Base-by-base conservation (phyloP, 2,888 invertebrate species). In the Stenodema calcarata region DNA sequence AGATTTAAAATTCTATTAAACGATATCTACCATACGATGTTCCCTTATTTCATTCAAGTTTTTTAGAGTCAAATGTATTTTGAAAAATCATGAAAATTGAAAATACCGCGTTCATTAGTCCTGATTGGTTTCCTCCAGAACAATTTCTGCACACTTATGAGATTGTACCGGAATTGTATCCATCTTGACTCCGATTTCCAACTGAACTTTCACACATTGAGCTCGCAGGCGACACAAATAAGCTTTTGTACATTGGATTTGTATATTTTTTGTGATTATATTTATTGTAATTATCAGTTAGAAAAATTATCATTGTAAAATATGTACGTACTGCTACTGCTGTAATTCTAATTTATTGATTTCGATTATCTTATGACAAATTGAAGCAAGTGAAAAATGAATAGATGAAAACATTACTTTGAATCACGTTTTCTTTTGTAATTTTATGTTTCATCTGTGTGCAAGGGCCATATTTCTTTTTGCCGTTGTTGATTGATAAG, bases 251-350 rank as follows among this genome's bases (percentile, higher is more conserved):
- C 47, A 82, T 69, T 62, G 18, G 28, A 54, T 81, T 54, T 82
- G 69, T 82, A 82, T 82, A 69, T 82, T 82, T 35, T 82, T 62
- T 82, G 82, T 69, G 62, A 69, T 69, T 82, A 82, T 82, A 82
- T 69, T 82, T 27, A 78, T 78, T 78, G 78, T 78, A 44, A 73
- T 23, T 62, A 62, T 78, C 44, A 44, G 14, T 28, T 78, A 44
- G 35, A 14, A 30, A 76, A 76, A n/a, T 76, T 28, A 78, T 35
- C 42, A 76, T 78, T 78, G 78, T 78, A 78, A 78, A 78, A 78
- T 41, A 44, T 44, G 44, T 78, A 78, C 27, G 78, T 78, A 44
- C 18, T 78, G 41, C 42, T 41, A 78, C 44, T 78, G 44, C 41
- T 78, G 44, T 27, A 27, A 42, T 78, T 62, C n/a, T 62, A 23